Conservation (phyloP, 2,797 vertebrate species). For the Anguilla obscura region DNA sequence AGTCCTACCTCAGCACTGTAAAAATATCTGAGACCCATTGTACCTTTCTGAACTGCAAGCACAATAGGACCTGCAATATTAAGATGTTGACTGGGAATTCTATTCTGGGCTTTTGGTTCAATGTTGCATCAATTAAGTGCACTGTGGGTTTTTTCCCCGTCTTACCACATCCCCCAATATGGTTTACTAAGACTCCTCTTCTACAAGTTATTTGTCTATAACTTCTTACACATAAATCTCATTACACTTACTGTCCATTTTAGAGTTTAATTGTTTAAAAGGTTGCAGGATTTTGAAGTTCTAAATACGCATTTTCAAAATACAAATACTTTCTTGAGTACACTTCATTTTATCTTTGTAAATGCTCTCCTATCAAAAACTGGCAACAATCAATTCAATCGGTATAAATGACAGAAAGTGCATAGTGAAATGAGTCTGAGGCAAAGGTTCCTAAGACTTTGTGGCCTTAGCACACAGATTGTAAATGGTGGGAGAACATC, state of each 20-base stretch:
- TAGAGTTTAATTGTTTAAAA: background rate
- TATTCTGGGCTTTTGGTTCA: background rate
- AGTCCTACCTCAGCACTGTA: background rate
- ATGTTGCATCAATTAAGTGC: background rate
- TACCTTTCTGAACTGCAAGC: background rate
- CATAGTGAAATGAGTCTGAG: background rate
- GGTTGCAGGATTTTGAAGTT: background rate
- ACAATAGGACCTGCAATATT: background rate
- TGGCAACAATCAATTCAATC: background rate
- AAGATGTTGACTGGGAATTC: background rate
- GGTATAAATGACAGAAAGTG: background rate
- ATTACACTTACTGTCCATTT: background rate
- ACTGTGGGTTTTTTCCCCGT: background rate
- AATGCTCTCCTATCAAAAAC: background rate
- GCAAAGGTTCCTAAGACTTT: background rate
- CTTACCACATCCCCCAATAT: background rate
- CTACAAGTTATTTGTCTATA: background rate
- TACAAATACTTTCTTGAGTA: background rate
- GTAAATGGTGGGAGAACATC: background rate
- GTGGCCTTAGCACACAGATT: background rate
- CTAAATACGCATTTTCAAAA: background rate
- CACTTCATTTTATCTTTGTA: background rate
- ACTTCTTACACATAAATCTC: background rate
- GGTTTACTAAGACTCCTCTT: background rate
- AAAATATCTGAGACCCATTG: background rate